Evolutionary conservation across 1,140 invertebrate species (phyloP).

Genomic region (Sitobion miscanthi): DNA sequence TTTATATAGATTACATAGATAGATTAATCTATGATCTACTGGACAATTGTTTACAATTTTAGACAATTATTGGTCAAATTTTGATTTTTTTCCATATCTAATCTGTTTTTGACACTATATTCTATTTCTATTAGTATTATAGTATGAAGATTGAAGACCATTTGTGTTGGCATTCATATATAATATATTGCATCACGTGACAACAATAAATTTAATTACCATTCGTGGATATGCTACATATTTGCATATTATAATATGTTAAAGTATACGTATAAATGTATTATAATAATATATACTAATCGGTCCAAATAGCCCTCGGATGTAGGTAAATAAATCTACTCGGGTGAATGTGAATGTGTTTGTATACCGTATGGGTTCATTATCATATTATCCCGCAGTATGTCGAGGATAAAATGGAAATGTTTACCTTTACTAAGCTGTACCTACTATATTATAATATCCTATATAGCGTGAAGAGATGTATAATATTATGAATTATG

Average conservation of each 20-base stretch:
- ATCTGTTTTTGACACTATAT: not conserved
- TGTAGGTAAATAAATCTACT: not conserved
- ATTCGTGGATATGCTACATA: not conserved
- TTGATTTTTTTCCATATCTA: not conserved
- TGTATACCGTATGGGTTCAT: not conserved
- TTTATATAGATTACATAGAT: not conserved
- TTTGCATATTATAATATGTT: not conserved
- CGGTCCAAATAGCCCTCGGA: not conserved
- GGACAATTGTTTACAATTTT: not conserved
- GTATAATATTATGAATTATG: not conserved
- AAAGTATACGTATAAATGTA: not conserved
- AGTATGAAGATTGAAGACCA: not conserved
- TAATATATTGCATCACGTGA: not conserved
- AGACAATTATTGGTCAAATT: not conserved
- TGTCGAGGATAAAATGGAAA: constrained; percentile 23
- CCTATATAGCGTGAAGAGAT: not conserved
- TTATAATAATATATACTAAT: not conserved
- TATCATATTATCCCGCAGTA: constrained; percentile 33
- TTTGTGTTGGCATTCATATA: not conserved
- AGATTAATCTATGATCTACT: not conserved
- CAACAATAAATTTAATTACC: not conserved
- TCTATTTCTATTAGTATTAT: not conserved
- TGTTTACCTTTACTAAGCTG: not conserved
- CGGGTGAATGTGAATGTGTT: not conserved
- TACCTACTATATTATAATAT: not conserved